Base-by-base conservation (phyloP, 2,888 invertebrate species). In the Ernsta delagoae region DNA sequence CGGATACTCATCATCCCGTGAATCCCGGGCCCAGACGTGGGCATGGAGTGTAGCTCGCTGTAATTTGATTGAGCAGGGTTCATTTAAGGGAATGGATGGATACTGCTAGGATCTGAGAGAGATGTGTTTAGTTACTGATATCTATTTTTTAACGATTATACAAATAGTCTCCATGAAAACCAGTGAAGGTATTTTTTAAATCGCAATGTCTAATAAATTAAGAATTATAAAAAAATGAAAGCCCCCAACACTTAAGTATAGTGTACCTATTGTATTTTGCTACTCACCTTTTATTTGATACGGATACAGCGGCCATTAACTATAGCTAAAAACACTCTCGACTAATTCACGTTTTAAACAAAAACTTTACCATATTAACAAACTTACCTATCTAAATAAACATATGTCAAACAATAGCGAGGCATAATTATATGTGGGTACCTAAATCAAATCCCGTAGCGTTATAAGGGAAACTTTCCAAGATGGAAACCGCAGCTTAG, bases 1-100 rank as follows among this genome's bases (percentile, higher is more conserved):
- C 86, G 83, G 81, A 80, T 76, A 77, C 80, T 79, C 83, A 84
- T 84, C 82, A 85, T 85, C 82, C 81, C 77, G 78, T 77, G 78
- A 77, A 85, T 85, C 82, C 80, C 77, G 78, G 77, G 78, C 78
- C 79, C 76, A 74, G 73, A 69, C 66, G 72, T 72, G 66, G 69
- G 72, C 48, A 50, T 7, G 16, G 77, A 80, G 78, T 78, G 79
- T 73, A 67, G 72, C 31, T 43, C 53, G n/a, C 31, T 56, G 56
- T 64, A 64, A 64, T 56, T 64, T 41, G 64, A 64, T 64, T 56
- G 43, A 64, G 64, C 56, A 39, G 34, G 31, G 56, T 64, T 64
- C 41, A 34, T 54, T 63, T 64, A 43, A 39, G 56, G 76, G 76
- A 72, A 73, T n/a, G n/a, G n/a, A n/a, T n/a, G 75, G 53, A 53